Conservation (phyloP, 2,113 vertebrate species). For the Zosterops borbonicus region DNA sequence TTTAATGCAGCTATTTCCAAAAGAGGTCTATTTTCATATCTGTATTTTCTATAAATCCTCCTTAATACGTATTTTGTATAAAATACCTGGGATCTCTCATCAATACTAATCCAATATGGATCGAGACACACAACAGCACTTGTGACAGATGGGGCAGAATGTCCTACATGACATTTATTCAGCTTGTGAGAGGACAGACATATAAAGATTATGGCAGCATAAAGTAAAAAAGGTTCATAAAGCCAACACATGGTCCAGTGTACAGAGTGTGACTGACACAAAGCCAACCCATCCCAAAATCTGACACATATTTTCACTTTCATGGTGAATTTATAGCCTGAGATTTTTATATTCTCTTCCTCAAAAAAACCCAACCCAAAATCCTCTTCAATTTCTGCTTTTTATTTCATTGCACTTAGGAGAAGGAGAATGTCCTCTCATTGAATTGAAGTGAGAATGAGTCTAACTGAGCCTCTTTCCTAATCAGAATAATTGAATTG, state of each 20-base stretch:
- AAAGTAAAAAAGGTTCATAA: neutral
- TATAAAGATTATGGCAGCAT: neutral
- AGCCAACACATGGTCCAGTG: neutral
- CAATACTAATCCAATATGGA: neutral
- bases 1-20: neutral
- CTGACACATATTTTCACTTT: neutral
- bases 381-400: neutral
- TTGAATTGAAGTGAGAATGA: neutral
- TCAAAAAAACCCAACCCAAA: neutral
- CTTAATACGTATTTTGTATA: neutral
- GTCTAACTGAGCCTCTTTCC: neutral
- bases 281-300: neutral
- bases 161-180: constrained; percentile 6
- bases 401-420: neutral
- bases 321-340: neutral
- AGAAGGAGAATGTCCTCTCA: neutral
- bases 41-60: neutral
- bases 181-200: neutral
- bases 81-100: neutral
- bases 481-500: constrained; percentile 19
- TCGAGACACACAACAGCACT: neutral
- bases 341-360: neutral
- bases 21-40: neutral
- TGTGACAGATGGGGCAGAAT: constrained; percentile 30
- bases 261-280: neutral